Conservation (phyloP, 1,140 invertebrate genomes). For the Charaxes varanes region DNA sequence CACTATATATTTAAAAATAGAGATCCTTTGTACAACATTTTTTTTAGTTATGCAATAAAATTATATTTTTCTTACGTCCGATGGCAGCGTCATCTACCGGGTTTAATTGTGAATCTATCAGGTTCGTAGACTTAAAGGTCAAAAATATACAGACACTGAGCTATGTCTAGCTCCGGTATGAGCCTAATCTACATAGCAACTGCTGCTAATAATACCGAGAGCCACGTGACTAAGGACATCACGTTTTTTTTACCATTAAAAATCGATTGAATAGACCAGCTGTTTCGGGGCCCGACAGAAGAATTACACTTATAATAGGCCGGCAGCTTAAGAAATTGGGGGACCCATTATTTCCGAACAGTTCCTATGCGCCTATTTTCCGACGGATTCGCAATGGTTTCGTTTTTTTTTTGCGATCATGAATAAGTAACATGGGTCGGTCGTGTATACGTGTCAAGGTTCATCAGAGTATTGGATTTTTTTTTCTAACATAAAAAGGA, state of each 20-base stretch:
- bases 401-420: conserved; percentile 25
- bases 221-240: conserved; percentile 19
- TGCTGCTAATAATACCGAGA: conserved; percentile 16
- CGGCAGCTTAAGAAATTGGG: conserved; percentile 37
- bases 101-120: too few relatives aligned
- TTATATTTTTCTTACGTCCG: too few relatives aligned
- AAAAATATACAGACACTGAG: not conserved
- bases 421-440: conserved; percentile 32
- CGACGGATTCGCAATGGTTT: conserved; percentile 43
- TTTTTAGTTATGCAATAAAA: too few relatives aligned
- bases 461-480: conserved; percentile 16
- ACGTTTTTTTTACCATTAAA: conserved; percentile 11
- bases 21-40: too few relatives aligned
- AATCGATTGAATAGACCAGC: conserved; percentile 54
- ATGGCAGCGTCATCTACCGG: too few relatives aligned
- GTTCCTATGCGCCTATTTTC: conserved; percentile 22
- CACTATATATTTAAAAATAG: too few relatives aligned
- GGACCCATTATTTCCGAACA: conserved; percentile 30
- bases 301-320: conserved; percentile 38
- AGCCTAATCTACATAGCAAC: conserved; percentile 14
- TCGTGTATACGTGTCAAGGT: conserved; percentile 48
- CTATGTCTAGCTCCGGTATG: not conserved
- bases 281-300: conserved; percentile 37
- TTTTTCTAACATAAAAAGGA: too few relatives aligned
- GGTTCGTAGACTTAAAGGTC: too few relatives aligned